A percentile compares a stretch with the other conserved stretches of the same genome.
phyloP scores from a whole-genome alignment of 2,888 invertebrate genomes.

The Mythimna albipuncta region DNA sequence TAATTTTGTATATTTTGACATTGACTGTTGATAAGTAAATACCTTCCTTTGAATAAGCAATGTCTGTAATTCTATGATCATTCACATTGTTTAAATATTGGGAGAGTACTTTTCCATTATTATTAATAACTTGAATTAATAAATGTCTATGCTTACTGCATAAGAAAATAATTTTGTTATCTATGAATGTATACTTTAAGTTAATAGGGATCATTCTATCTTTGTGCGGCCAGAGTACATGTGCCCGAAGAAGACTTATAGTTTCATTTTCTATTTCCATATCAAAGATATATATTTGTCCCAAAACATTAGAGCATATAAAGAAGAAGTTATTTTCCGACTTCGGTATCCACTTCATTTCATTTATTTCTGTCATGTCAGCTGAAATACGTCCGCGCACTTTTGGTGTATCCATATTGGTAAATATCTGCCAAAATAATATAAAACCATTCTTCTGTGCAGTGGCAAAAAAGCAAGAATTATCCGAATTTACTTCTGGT shows the following conservation, averaged over 20 bases:
- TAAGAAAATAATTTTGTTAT: constrained; percentile 73
- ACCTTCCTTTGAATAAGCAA: constrained; percentile 65
- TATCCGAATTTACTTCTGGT: constrained; percentile 65
- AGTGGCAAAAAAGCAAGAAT: constrained; percentile 78
- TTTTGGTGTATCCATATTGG: constrained; percentile 51
- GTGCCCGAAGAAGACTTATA: constrained; percentile 61
- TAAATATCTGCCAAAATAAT: constrained; percentile 77
- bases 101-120: constrained; percentile 69
- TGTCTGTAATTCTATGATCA: constrained; percentile 78
- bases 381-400: constrained; percentile 65
- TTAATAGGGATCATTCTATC: constrained; percentile 79
- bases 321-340: constrained; percentile 68
- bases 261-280: constrained; percentile 66
- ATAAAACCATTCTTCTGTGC: constrained; percentile 80
- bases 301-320: constrained; percentile 73
- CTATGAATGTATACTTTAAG: constrained; percentile 66
- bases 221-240: constrained; percentile 76
- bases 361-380: constrained; percentile 71
- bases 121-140: constrained; percentile 73
- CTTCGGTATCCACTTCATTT: constrained; percentile 75
- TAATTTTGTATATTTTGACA: constrained; percentile 75
- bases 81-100: constrained; percentile 78
- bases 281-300: constrained; percentile 73
- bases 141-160: constrained; percentile 84
- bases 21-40: constrained; percentile 77